These are phyloP conservation scores for Drosophila paulistorum DNA, from an alignment of 1,140 invertebrate genomes.

Conservation along the genomic window DNA sequence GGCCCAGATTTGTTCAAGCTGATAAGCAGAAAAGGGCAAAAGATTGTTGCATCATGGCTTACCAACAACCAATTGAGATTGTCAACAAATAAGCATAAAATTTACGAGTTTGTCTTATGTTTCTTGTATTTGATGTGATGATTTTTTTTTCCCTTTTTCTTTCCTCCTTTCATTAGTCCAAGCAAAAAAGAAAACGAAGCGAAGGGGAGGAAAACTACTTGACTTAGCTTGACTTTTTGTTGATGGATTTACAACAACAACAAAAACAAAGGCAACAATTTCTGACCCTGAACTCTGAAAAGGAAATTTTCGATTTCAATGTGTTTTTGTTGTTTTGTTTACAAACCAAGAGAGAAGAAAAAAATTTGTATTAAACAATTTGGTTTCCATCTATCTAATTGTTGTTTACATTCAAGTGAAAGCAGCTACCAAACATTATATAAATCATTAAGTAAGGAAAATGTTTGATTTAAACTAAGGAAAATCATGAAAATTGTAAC, in stretches of 20 bases:
- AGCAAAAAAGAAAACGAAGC: constrained; percentile 31
- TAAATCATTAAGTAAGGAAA: constrained; percentile 51
- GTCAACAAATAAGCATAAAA: constrained; percentile 40
- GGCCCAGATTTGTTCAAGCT: not conserved
- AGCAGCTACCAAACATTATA: constrained; percentile 37
- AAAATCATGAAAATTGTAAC: constrained; percentile 42
- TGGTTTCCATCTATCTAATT: constrained; percentile 62
- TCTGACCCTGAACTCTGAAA: constrained; percentile 63
- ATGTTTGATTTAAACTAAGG: constrained; percentile 54
- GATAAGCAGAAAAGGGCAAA: not conserved
- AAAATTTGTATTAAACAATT: constrained; percentile 60
- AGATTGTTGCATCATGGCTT: not conserved
- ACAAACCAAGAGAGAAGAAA: not conserved
- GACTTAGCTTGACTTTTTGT: constrained; percentile 28
- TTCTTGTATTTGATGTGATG: constrained; percentile 38
- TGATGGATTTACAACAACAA: constrained; percentile 71
- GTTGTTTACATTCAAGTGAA: constrained; percentile 72
- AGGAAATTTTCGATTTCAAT: constrained; percentile 40
- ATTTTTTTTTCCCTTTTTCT: not conserved
- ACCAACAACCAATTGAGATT: constrained; percentile 37
- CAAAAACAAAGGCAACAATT: constrained; percentile 60
- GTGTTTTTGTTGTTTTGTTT: constrained; percentile 1
- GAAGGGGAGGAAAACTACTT: constrained; percentile 26
- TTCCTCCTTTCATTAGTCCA: constrained; percentile 52
- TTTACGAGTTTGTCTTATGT: constrained; percentile 38